These are phyloP conservation scores for Darevskia mixta DNA, from an alignment of 2,797 vertebrate genomes.

Conservation along the genomic window DNA sequence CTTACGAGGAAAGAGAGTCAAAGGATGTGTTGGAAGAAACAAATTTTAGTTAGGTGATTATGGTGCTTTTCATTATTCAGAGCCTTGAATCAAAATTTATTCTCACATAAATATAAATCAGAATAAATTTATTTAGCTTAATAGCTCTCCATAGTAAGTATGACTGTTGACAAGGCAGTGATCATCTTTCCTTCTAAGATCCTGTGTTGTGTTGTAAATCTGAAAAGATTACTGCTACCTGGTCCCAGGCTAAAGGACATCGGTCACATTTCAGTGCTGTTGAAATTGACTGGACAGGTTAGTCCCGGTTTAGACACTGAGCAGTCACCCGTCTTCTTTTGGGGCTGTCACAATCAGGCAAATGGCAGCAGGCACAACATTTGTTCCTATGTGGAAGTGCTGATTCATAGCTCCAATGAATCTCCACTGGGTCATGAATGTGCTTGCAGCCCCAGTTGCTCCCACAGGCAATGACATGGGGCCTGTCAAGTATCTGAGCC, in stretches of 20 bases:
- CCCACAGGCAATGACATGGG: neutral
- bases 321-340: neutral
- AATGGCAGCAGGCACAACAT: neutral
- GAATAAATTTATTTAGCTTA: neutral
- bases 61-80: neutral
- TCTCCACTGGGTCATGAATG: no score
- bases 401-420: neutral
- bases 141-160: neutral
- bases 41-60: neutral
- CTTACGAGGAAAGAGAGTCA: neutral
- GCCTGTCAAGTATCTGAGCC: neutral
- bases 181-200: neutral
- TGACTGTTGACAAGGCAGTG: neutral
- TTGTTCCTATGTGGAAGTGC: neutral
- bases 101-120: neutral
- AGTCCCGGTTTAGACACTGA: neutral
- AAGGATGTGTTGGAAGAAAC: neutral
- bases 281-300: neutral
- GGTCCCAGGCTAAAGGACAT: neutral
- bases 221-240: neutral
- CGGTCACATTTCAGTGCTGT: neutral
- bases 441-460: neutral
- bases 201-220: neutral
- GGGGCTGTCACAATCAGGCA: no score
- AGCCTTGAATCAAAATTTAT: neutral